Evolutionary conservation across 2,888 invertebrate genomes (phyloP).

Genomic region (Junonia oenone): DNA sequence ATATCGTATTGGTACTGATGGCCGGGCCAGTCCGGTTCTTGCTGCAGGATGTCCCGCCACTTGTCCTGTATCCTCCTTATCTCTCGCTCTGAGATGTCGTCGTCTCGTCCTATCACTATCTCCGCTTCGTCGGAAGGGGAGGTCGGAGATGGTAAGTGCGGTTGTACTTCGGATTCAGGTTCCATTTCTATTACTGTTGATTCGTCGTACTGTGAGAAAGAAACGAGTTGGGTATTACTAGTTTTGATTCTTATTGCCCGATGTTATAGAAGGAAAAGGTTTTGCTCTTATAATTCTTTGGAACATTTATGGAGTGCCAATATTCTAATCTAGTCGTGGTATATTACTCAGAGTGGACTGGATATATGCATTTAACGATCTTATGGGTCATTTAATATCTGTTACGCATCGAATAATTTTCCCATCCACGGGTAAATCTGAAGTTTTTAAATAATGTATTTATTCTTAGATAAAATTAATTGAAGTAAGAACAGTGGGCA

Average conservation of each 20-base stretch:
- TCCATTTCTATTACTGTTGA: constrained; percentile 84
- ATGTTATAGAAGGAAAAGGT: background rate
- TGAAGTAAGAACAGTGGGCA: no score
- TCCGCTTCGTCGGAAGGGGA: constrained; percentile 79
- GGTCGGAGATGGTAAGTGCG: constrained; percentile 74
- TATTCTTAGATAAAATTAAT: no score
- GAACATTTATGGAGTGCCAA: no score
- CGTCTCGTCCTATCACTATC: constrained; percentile 80
- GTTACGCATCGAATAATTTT: no score
- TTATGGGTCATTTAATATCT: no score
- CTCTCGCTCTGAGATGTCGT: constrained; percentile 62
- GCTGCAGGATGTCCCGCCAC: constrained; percentile 85
- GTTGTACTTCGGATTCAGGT: constrained; percentile 80
- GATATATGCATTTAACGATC: no score
- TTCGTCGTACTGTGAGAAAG: constrained; percentile 80
- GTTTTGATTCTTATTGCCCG: background rate
- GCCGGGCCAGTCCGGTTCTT: constrained; percentile 71
- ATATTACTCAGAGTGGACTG: no score
- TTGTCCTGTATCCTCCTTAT: constrained; percentile 86
- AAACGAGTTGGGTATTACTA: background rate
- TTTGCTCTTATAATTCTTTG: no score
- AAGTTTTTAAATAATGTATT: no score
- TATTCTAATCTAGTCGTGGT: no score
- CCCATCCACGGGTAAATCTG: no score
- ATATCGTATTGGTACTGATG: constrained; percentile 83